Conservation (phyloP, 2,113 vertebrate species). For the Atractosteus spatula region DNA sequence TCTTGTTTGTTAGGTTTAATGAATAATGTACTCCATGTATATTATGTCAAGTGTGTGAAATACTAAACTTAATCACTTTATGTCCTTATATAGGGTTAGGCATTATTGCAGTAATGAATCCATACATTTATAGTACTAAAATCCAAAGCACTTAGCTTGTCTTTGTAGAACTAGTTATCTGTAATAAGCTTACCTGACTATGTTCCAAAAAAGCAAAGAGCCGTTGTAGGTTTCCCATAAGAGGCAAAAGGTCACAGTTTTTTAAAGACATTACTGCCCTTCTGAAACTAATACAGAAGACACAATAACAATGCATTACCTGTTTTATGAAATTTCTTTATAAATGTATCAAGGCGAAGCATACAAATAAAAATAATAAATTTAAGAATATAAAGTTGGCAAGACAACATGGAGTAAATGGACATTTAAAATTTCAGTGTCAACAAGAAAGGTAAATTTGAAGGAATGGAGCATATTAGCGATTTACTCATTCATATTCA, state of each 20-base stretch:
- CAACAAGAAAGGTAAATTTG: not conserved
- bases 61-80: too few species aligned
- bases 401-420: not conserved
- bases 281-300: conserved; percentile 63
- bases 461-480: too few species aligned
- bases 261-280: conserved; percentile 70
- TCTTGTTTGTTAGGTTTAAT: not conserved
- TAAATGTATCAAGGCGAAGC: too few species aligned
- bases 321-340: too few species aligned
- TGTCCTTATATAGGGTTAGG: too few species aligned
- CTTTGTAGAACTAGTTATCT: not conserved
- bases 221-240: conserved; percentile 78
- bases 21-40: not conserved
- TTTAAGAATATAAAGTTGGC: not conserved
- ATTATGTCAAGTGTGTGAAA: not conserved
- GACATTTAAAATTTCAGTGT: not conserved
- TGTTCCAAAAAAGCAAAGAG: conserved; percentile 79
- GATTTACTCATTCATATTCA: too few species aligned
- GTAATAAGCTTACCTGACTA: conserved; percentile 64
- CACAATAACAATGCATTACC: conserved; percentile 5
- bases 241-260: conserved; percentile 69
- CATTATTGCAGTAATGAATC: too few species aligned
- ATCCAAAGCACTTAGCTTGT: not conserved
- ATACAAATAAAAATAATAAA: too few species aligned
- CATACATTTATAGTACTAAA: not conserved